Evolutionary conservation across 2,113 vertebrate species (phyloP).

Genomic region (Ammodytes dubius): DNA sequence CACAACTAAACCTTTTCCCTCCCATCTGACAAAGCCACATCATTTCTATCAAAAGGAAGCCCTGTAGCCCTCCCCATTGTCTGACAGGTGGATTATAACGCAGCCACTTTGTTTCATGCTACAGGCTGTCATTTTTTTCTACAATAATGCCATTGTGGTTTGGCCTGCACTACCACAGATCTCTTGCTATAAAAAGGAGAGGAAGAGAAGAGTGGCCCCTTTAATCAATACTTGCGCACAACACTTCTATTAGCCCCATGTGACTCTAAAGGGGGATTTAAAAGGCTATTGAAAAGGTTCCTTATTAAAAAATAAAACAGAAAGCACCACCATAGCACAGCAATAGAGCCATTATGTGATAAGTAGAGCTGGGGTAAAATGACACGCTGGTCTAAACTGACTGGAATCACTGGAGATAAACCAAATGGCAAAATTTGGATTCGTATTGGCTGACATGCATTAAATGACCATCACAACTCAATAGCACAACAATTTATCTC

Average conservation of each 20-base stretch:
- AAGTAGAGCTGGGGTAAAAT: too few species aligned
- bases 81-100: constrained; percentile 56
- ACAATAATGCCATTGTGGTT: constrained; percentile 70
- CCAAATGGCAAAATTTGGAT: background rate
- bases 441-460: background rate
- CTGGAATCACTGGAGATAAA: background rate
- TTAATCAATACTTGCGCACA: constrained; percentile 58
- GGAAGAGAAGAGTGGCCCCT: constrained; percentile 41
- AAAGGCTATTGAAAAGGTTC: background rate
- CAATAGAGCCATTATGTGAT: too few species aligned
- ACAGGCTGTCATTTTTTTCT: constrained; percentile 56
- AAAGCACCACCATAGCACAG: too few species aligned
- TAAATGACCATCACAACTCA: background rate
- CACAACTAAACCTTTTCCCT: background rate
- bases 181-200: constrained; percentile 34
- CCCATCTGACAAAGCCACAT: constrained; percentile 3
- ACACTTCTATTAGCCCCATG: background rate
- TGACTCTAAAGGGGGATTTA: background rate
- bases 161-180: constrained; percentile 51
- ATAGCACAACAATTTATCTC: background rate
- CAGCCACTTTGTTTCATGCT: constrained; percentile 52
- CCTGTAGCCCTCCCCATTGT: constrained; percentile 18
- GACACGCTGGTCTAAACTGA: too few species aligned
- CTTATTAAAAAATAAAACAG: too few species aligned
- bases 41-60: background rate